phyloP scores from a whole-genome alignment of 2,888 invertebrate genomes.

The Bombylius major region DNA sequence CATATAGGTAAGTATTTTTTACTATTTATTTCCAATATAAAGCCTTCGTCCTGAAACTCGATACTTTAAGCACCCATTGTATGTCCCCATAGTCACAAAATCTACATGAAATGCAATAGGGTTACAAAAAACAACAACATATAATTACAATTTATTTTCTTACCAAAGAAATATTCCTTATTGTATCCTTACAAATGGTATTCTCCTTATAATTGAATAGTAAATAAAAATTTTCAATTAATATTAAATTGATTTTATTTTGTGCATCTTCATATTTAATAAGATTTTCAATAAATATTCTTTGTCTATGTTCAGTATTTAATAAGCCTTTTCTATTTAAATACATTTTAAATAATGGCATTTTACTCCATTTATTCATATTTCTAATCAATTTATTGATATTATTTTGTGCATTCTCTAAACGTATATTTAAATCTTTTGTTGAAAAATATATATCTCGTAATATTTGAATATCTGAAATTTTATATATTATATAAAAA shows the following conservation, averaged over 20 bases:
- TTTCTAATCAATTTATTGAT: slow-evolving; percentile 43
- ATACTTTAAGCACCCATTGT: too few species aligned
- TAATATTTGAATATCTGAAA: slow-evolving; percentile 22
- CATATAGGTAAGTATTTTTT: too few species aligned
- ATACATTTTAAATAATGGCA: slow-evolving; percentile 66
- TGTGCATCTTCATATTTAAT: slow-evolving; percentile 27
- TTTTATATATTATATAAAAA: neutral
- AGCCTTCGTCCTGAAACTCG: too few species aligned
- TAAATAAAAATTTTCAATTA: slow-evolving; percentile 28
- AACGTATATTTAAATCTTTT: slow-evolving; percentile 21
- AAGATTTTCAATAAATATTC: slow-evolving; percentile 24
- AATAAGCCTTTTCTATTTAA: slow-evolving; percentile 26
- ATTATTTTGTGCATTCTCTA: slow-evolving; percentile 45
- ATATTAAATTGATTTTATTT: slow-evolving; percentile 23
- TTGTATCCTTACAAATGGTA: too few species aligned
- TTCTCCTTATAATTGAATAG: slow-evolving; percentile 21
- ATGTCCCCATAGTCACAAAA: too few species aligned
- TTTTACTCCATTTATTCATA: slow-evolving; percentile 57
- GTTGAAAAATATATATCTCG: slow-evolving; percentile 23
- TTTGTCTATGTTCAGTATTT: slow-evolving; percentile 27
- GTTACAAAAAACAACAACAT: too few species aligned
- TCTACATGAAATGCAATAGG: too few species aligned
- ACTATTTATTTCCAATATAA: too few species aligned
- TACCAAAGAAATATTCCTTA: too few species aligned
- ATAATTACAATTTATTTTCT: too few species aligned